Percentiles rank a stretch among this genome's conserved stretches.
Evolutionary conservation across 2,113 vertebrate genomes (phyloP).

Genomic region (Serilophus lunatus): DNA sequence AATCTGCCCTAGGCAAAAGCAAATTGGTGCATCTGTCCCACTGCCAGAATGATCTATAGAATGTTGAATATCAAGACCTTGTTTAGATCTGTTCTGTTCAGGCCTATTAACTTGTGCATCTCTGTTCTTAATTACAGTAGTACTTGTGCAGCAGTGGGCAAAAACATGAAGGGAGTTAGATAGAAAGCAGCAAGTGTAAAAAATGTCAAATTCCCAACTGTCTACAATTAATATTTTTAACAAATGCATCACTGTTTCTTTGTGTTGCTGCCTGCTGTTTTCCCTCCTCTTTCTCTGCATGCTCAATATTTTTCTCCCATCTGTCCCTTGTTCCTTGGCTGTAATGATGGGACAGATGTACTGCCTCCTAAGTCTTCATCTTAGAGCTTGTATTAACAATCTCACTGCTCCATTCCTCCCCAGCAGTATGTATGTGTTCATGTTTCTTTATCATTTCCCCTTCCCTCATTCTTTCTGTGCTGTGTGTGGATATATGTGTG

Average conservation of each 20-base stretch:
- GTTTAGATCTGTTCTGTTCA: background rate
- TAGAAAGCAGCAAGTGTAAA: background rate
- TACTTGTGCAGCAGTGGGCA: background rate
- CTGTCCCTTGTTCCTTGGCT: background rate
- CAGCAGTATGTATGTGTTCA: background rate
- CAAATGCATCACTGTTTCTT: background rate
- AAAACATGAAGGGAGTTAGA: background rate
- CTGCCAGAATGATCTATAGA: background rate
- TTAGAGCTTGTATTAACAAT: background rate
- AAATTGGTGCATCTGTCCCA: background rate
- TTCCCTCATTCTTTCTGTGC: background rate
- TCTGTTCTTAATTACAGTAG: background rate
- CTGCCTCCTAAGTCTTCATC: background rate
- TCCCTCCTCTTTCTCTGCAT: background rate
- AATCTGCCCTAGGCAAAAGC: background rate
- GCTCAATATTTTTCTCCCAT: background rate
- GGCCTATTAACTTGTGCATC: background rate
- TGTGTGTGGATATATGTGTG: background rate
- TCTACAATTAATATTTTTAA: background rate
- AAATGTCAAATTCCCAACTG: background rate
- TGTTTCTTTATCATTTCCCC: background rate
- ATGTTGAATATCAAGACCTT: background rate
- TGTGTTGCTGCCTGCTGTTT: background rate
- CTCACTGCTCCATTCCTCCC: background rate
- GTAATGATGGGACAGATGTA: background rate